Base-by-base conservation (phyloP, 1,140 invertebrate species). In the Heliothis subflexa region DNA sequence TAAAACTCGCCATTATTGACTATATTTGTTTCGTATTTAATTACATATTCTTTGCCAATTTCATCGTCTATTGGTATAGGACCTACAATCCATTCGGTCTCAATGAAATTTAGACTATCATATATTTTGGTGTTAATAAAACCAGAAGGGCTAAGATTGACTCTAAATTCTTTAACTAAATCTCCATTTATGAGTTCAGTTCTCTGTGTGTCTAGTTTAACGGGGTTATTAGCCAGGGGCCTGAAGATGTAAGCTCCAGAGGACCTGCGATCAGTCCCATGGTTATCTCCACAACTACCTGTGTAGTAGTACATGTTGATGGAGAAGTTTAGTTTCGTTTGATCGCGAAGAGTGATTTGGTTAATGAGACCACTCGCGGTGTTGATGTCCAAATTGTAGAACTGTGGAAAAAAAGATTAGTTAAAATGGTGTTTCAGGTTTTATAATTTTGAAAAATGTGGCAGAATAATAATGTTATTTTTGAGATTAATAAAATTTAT, bases 11-110 rank as follows among this genome's bases (percentile, higher is more conserved):
- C 96, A 5, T 96, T 94, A 0, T 96, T 96, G 0, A 95, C 80
- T 2, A 98, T 87, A 70, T 96, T 93, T 9, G 96, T 96, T 2
- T 95, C 92, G 70, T 97, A 99, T 57, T 96, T 95, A 0, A 96
- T 96, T 0, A 99, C 95, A 5, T 99, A 95, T 94, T 99, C 99
- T 90, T 98, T 98, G 0, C 98, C 98, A 61, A 96, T 87, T 0
- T 91, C 88, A 86, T 98, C 97, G 0, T 95, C 92, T 3, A 97
- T 94, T 0, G 98, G 97, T 83, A 99, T 98, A 0, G 99, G 98
- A 7, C 99, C 99, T 78, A 99, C 95, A 0, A 98, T 91, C 97
- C 98, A 99, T 84, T 99, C 97, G 72, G 98, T 97, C 93, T 99
- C 98, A 0, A 98, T 93, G 57, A 95, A 95, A 40, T 96, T 95